phyloP scores from a whole-genome alignment of 2,888 invertebrate species.

The Stenurella melanura region DNA sequence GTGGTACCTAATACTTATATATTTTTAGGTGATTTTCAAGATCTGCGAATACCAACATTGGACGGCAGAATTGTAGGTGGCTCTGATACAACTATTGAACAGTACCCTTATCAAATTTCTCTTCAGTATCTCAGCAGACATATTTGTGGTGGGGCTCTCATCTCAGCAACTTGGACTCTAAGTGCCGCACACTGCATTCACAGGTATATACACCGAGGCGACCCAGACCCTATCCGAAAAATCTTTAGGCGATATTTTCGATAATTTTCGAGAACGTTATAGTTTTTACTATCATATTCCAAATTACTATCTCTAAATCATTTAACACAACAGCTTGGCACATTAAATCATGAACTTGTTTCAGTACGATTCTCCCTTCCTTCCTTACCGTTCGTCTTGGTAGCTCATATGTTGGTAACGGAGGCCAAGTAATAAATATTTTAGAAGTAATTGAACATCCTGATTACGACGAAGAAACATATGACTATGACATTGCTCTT shows the following conservation, averaged over 20 bases:
- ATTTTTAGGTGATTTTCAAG: not conserved
- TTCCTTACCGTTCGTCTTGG: constrained; percentile 8
- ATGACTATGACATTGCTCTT: constrained; percentile 7
- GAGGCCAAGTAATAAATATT: not conserved
- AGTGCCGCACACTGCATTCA: constrained; percentile 37
- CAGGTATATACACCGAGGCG: constrained; percentile 10
- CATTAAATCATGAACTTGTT: constrained; percentile 4
- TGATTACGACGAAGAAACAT: not conserved
- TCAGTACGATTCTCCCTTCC: not conserved
- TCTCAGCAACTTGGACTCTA: constrained; percentile 5
- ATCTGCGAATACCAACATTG: not conserved
- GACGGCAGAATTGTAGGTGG: constrained; percentile 55
- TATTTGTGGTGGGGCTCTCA: constrained; percentile 57
- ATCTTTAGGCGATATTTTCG: no score
- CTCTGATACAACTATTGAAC: constrained; percentile 45
- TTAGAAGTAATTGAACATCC: not conserved
- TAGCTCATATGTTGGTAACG: not conserved
- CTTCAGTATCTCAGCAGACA: constrained; percentile 41
- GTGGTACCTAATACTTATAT: no score
- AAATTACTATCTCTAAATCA: no score
- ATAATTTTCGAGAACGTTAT: no score
- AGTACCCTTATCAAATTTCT: constrained; percentile 55
- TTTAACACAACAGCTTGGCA: no score
- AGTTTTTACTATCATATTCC: no score
- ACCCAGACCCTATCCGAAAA: no score